These are phyloP conservation scores for Colaptes auratus DNA, from an alignment of 2,113 vertebrate species.

Conservation along the genomic window DNA sequence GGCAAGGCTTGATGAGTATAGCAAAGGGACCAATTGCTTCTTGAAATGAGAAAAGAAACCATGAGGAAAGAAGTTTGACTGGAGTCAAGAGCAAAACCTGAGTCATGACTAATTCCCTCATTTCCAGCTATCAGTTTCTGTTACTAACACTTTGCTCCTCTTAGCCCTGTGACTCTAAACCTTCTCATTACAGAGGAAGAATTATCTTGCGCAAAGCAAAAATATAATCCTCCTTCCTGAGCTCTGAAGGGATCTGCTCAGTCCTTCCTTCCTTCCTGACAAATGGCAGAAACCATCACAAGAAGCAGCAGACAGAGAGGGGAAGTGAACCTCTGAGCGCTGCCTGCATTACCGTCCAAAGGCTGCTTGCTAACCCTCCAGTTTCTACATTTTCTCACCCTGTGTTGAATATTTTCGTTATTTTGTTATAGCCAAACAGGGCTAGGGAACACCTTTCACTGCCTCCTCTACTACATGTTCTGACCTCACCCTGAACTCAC, in stretches of 20 bases:
- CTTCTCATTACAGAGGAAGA: neutral
- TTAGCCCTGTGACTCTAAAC: neutral
- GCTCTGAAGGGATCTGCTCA: neutral
- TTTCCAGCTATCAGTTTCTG: neutral
- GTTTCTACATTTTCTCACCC: neutral
- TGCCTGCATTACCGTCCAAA: neutral
- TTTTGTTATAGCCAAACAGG: neutral
- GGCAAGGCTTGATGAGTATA: neutral
- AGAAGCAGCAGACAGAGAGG: neutral
- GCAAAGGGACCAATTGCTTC: neutral
- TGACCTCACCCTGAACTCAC: neutral
- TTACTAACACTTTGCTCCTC: neutral
- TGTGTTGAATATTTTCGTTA: neutral
- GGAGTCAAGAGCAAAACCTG: neutral
- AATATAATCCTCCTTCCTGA: neutral
- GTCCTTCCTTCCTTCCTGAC: neutral
- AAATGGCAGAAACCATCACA: neutral
- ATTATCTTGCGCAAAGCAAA: neutral
- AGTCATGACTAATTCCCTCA: conserved; percentile 1
- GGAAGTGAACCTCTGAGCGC: neutral
- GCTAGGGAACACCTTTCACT: neutral
- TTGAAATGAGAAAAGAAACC: neutral
- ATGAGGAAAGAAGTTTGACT: neutral
- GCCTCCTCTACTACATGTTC: neutral
- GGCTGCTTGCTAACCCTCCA: neutral